Base-by-base conservation (phyloP, 2,797 vertebrate genomes). In the Austrolebias charrua region DNA sequence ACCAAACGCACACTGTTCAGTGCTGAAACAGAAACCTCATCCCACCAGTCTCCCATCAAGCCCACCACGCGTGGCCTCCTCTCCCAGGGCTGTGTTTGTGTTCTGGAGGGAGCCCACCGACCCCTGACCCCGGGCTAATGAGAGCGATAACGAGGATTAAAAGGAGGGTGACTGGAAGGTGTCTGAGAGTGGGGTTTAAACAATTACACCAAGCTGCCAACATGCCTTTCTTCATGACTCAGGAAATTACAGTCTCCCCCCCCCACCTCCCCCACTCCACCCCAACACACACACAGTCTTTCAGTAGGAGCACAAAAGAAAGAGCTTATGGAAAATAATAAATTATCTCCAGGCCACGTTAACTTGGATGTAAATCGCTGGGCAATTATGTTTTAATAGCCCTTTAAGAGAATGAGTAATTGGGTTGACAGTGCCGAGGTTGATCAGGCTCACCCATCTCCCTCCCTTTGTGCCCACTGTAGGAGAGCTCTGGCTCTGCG, bases 351-450 rank as follows among this genome's bases (percentile, higher is more conserved):
- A 81, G 85, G 89, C 89, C 87, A 88, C 88, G 89, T 93, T 92
- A 92, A 92, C 92, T 92, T 91, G 87, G 89, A 90, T 91, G 90
- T 93, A 93, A 94, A 94, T 92, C 90, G 91, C 86, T 55, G 68
- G 86, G 89, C 92, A 94, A 94, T 94, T 92, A 93, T 92, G 92
- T 92, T 93, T 92, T 93, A 93, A 93, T 93, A 89, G 89, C 83
- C 90, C 90, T 92, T 92, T 91, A 94, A 92, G 90, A 92, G 91
- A 92, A 93, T 92, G 92, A 93, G 87, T 93, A 92, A 93, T 93
- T 92, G 88, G 88, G 88, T 88, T 91, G 88, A 91, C 85, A 90
- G 85, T 88, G 73, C 82, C 81, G 79, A 84, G 85, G 90, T 85
- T 92, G 91, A 92, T 92, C 90, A 87, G 81, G 69, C 89, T 90